A percentile compares a stretch with the other conserved stretches of the same genome.
These are phyloP conservation scores for Bombus soroeensis DNA, from an alignment of 1,140 invertebrate species.

Conservation along the genomic window DNA sequence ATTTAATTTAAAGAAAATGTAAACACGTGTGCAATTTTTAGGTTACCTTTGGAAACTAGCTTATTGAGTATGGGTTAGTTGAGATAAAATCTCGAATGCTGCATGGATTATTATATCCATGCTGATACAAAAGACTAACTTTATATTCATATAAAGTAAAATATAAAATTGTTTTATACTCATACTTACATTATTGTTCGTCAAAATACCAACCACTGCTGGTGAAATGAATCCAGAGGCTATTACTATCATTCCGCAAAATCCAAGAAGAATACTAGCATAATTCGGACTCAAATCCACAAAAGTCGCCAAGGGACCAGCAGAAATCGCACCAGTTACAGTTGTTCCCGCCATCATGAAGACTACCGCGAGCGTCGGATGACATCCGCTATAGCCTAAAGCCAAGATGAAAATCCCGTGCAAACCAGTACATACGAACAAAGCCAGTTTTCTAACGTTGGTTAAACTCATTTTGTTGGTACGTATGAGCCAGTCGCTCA, in stretches of 20 bases:
- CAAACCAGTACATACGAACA: slow-evolving; percentile 83
- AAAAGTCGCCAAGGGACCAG: slow-evolving; percentile 85
- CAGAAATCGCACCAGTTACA: slow-evolving; percentile 86
- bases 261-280: slow-evolving; percentile 85
- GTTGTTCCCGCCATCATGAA: slow-evolving; percentile 86
- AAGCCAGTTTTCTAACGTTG: slow-evolving; percentile 86
- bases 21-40: no score
- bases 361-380: slow-evolving; percentile 84
- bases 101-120: no score
- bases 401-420: slow-evolving; percentile 85
- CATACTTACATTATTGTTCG: slow-evolving; percentile 85
- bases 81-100: no score
- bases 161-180: background rate
- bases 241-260: slow-evolving; percentile 83
- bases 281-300: slow-evolving; percentile 89
- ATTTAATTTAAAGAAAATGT: no score
- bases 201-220: slow-evolving; percentile 84
- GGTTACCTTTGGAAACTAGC: no score
- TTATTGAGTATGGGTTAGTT: no score
- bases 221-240: slow-evolving; percentile 85
- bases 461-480: slow-evolving; percentile 85
- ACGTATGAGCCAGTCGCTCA: slow-evolving; percentile 85
- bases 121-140: no score
- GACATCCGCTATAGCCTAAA: slow-evolving; percentile 86
- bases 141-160: no score